Percentiles rank a stretch among this genome's conserved stretches.
Evolutionary conservation across 2,113 vertebrate species (phyloP).

Genomic region (Vidua macroura): DNA sequence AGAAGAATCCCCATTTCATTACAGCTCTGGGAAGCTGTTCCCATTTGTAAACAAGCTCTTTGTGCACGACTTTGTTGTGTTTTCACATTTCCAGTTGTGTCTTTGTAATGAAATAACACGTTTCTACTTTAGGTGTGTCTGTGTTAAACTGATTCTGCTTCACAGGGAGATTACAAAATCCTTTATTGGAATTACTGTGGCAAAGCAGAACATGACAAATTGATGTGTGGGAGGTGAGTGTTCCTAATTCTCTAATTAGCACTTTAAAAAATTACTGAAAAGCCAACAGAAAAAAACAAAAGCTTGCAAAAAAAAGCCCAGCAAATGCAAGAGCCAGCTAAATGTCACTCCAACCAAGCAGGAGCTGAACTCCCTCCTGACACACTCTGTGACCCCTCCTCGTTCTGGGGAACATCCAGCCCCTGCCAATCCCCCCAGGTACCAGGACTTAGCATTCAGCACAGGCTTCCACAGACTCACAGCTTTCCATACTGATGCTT

Average conservation of each 20-base stretch:
- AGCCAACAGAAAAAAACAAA: not conserved
- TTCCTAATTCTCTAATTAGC: constrained; percentile 53
- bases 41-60: fast-evolving
- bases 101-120: not conserved
- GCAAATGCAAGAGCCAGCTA: not conserved
- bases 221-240: not conserved
- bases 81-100: not conserved
- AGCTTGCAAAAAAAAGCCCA: not conserved
- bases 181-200: not conserved
- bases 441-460: not conserved
- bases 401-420: not conserved
- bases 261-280: not conserved
- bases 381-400: not conserved
- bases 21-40: fast-evolving
- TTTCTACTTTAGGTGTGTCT: not conserved
- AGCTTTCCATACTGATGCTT: not conserved
- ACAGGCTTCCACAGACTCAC: not conserved
- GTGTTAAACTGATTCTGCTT: not conserved
- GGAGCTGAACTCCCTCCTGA: not conserved
- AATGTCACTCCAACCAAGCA: not conserved
- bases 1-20: fast-evolving
- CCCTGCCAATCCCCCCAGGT: not conserved
- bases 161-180: not conserved
- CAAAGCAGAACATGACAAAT: constrained; percentile 37
- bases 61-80: fast-evolving